These are phyloP conservation scores for Hofmannophila pseudospretella DNA, from an alignment of 2,888 invertebrate genomes.

Conservation along the genomic window DNA sequence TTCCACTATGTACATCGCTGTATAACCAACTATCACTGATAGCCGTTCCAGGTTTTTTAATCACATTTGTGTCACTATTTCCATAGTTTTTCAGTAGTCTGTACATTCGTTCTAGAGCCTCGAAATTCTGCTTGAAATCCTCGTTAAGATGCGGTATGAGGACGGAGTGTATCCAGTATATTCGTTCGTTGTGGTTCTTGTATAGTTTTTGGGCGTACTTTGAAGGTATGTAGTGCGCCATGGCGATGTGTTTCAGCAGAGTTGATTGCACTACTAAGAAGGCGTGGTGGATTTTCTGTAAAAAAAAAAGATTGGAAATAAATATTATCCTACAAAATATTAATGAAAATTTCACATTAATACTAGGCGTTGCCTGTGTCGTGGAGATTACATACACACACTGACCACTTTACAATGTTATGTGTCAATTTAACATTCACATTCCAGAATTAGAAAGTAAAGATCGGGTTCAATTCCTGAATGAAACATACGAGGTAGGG, in stretches of 20 bases:
- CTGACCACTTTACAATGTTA: too few relatives aligned
- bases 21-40: constrained; percentile 57
- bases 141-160: constrained; percentile 41
- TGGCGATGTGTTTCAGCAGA: constrained; percentile 57
- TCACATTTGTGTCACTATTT: constrained; percentile 27
- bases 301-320: constrained; percentile 16
- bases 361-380: too few relatives aligned
- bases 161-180: constrained; percentile 59
- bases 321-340: too few relatives aligned
- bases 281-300: constrained; percentile 70
- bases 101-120: constrained; percentile 59
- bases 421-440: too few relatives aligned
- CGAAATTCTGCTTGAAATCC: constrained; percentile 47
- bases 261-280: constrained; percentile 68
- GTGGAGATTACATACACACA: too few relatives aligned
- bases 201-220: constrained; percentile 35
- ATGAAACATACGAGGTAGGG: too few relatives aligned
- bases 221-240: constrained; percentile 50
- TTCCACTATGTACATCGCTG: constrained; percentile 60
- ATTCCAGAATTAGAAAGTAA: too few relatives aligned
- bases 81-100: constrained; percentile 58
- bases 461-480: too few relatives aligned
- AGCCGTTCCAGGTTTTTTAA: constrained; percentile 44
- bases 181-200: constrained; percentile 63
- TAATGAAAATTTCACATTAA: too few relatives aligned